A percentile compares a stretch with the other conserved stretches of the same genome.
phyloP scores from a whole-genome alignment of 2,113 vertebrate species.

The Rhynchopsitta pachyrhyncha region DNA sequence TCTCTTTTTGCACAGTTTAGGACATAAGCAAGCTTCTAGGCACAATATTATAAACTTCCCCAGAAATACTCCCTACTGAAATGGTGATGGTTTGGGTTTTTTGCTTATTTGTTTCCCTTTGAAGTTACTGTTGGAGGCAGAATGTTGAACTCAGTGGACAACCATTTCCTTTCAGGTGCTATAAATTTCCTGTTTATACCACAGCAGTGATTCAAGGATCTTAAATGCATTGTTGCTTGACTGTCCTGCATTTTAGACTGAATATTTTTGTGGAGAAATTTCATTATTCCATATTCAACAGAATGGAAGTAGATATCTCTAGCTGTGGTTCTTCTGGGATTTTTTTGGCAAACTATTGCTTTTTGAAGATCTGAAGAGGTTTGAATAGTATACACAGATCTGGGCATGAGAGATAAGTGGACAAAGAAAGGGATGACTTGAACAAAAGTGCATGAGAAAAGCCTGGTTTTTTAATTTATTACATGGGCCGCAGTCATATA shows the following conservation, averaged over 20 bases:
- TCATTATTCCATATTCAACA: background rate
- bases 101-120: background rate
- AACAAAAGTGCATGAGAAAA: background rate
- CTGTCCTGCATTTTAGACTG: background rate
- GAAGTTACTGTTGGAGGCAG: background rate
- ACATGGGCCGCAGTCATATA: background rate
- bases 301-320: background rate
- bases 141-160: background rate
- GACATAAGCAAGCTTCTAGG: background rate
- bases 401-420: background rate
- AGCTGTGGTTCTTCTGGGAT: background rate
- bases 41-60: background rate
- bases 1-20: background rate
- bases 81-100: background rate
- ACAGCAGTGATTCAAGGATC: background rate
- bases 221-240: background rate
- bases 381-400: background rate
- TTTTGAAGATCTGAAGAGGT: background rate
- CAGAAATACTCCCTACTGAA: background rate
- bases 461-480: background rate
- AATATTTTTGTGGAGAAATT: background rate
- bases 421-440: background rate
- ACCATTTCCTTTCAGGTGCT: background rate
- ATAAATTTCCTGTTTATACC: background rate
- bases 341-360: background rate